Evolutionary conservation across 2,888 invertebrate genomes (phyloP), one percentile per base, ranked within the genome.

Genomic region (Xylota sylvarum): DNA sequence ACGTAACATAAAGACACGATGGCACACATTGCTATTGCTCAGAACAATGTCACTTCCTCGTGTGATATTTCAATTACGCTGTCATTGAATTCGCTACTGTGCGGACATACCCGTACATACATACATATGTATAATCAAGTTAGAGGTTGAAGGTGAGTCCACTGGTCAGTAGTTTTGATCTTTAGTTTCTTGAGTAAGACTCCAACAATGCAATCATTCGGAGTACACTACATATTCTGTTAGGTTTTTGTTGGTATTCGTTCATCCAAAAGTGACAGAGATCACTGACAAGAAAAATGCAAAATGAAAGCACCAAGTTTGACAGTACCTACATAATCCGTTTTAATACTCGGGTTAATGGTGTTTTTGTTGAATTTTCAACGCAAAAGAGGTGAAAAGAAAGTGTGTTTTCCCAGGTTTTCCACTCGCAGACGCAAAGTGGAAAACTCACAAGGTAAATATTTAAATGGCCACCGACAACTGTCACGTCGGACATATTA

Each of bases 1-100:
- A 80, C 85, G 81, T 81, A 85, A 85, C 56, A 56, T 27, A 55
- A 76, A 50, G 64, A 58, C 52, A 73, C 48, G 64, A 77, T 86
- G 85, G 72, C 81, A 81, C 74, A 86, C 72, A 86, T 86, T 81
- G 48, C 55, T 58, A 3, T 23, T 23, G 67, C 27, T n/a, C 76
- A 81, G 81, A 85, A 85, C 81, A 86, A 77, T 77, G 72, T 77
- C 85, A 81, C 81, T 86, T 86, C 85, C 85, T 86, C 85, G 72
- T 81, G 81, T 77, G 85, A 80, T 72, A 86, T 77, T 86, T 81
- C 81, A 86, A 86, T 81, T 81, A 58, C 14, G 40, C 62, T 69
- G 19, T 37, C 37, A 62, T 67, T 52, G 58, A 52, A 50, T 35
- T 12, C 27, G 62, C 76, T 70, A 32, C 48, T 37, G 23, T 43